Percentiles rank a stretch among this genome's conserved stretches.
Evolutionary conservation across 2,113 vertebrate species (phyloP).

Genomic region (Stegastes partitus): DNA sequence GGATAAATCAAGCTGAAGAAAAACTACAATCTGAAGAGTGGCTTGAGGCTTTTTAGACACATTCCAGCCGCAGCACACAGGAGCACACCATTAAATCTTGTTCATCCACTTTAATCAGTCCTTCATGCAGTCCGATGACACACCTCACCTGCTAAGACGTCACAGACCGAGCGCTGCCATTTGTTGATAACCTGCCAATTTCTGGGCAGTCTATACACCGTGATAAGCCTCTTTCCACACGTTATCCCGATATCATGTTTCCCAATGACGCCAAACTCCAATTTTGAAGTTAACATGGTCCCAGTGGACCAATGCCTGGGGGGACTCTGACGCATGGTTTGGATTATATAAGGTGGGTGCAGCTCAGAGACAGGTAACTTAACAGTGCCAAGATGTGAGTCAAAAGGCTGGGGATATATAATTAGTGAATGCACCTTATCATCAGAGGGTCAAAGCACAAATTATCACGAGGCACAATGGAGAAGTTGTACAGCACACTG

Average conservation of each 20-base stretch:
- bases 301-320: not conserved
- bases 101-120: not conserved
- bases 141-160: not conserved
- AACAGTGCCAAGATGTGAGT: not conserved
- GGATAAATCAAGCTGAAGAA: too few species aligned
- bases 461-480: not conserved
- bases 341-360: slow-evolving; percentile 5
- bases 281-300: slow-evolving; percentile 17
- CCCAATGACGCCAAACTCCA: slow-evolving; percentile 26
- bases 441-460: not conserved
- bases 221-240: slow-evolving; percentile 36
- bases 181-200: not conserved
- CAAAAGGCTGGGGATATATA: not conserved
- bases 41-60: not conserved
- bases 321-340: slow-evolving; percentile 38
- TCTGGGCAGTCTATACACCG: not conserved
- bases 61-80: not conserved
- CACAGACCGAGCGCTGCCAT: not conserved
- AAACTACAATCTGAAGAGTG: not conserved
- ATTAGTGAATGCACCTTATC: not conserved
- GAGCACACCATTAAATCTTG: not conserved
- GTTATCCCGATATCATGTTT: slow-evolving; percentile 42
- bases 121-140: not conserved
- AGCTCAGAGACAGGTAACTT: slow-evolving; percentile 1
- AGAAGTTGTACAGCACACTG: not conserved